Conservation (phyloP, 2,888 invertebrate species). For the Oligia fasciuncula region DNA sequence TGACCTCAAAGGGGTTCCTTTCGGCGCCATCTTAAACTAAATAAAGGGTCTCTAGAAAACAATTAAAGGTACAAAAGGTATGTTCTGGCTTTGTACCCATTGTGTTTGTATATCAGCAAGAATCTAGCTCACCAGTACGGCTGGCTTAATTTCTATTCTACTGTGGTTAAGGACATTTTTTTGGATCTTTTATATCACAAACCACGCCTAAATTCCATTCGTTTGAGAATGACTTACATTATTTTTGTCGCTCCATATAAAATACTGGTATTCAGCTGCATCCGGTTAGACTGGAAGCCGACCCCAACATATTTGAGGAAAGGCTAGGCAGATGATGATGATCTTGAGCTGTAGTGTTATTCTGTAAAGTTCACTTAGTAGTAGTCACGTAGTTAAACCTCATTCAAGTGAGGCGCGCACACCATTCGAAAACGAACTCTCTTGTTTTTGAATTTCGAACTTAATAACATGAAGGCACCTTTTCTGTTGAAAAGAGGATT, state of each 20-base stretch:
- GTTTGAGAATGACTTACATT: too few species aligned
- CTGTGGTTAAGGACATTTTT: too few species aligned
- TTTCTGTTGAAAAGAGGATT: not conserved
- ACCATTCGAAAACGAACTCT: not conserved
- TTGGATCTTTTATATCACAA: not conserved
- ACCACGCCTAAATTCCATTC: not conserved
- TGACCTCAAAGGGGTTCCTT: not conserved
- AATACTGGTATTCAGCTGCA: too few species aligned
- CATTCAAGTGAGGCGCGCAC: not conserved
- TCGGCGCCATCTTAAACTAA: constrained; percentile 3
- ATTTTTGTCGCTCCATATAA: not conserved
- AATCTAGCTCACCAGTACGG: constrained; percentile 24
- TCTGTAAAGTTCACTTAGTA: not conserved
- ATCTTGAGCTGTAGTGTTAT: not conserved
- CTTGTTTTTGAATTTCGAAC: too few species aligned
- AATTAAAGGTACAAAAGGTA: constrained; percentile 40
- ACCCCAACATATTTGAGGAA: too few species aligned
- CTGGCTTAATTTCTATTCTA: constrained; percentile 10
- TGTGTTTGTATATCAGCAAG: constrained; percentile 29
- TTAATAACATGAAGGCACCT: not conserved
- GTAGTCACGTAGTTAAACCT: too few species aligned
- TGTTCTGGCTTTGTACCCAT: constrained; percentile 38
- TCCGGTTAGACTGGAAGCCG: too few species aligned
- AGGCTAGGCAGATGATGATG: too few species aligned
- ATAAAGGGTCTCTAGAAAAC: constrained; percentile 28